Evolutionary conservation across 1,140 invertebrate genomes (phyloP), one percentile per base, ranked within the genome.

Genomic region (Sarcophaga bullata): DNA sequence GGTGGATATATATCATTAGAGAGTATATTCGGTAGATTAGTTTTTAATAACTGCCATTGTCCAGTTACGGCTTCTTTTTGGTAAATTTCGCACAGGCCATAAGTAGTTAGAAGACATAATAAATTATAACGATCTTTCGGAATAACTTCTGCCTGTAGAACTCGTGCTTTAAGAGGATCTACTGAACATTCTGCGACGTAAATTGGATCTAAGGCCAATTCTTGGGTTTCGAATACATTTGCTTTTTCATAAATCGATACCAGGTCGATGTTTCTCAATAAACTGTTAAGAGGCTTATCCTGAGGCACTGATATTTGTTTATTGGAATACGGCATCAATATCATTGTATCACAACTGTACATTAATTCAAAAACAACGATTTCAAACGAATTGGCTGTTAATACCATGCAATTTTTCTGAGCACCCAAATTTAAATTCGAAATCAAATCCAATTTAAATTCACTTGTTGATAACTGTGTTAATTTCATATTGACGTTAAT

Each of bases 301-400:
- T 84, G 76, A n/a, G 73, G 52, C 6, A n/a, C 15, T 0, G 10
- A 11, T 0, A 52, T 73, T n/a, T 1, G 17, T 6, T 83, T 81
- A 9, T 84, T 15, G 1, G 80, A 19, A 13, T 85, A 89, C 7
- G 86, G 87, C 47, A 86, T 82, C 5, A 82, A 80, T 46, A 83
- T 46, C 2, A 76, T 49, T 5, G 10, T 37, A 3, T 8, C 68
- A 5, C 37, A 48, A 46, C 86, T 86, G 80, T 72, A 58, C 15
- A 73, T 84, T 49, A 88, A 17, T 48, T 89, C 86, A 62, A 89
- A 78, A 0, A 86, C 86, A 6, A 84, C 6, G 5, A 87, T 25
- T 46, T 84, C 82, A 19, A 76, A 17, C 37, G 83, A 85, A 72
- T 86, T 84, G 10, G 86, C 85, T 8, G 83, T n/a, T 47, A 88